Evolutionary conservation across 2,113 vertebrate species (phyloP).

Genomic region (Empidonax alnorum): DNA sequence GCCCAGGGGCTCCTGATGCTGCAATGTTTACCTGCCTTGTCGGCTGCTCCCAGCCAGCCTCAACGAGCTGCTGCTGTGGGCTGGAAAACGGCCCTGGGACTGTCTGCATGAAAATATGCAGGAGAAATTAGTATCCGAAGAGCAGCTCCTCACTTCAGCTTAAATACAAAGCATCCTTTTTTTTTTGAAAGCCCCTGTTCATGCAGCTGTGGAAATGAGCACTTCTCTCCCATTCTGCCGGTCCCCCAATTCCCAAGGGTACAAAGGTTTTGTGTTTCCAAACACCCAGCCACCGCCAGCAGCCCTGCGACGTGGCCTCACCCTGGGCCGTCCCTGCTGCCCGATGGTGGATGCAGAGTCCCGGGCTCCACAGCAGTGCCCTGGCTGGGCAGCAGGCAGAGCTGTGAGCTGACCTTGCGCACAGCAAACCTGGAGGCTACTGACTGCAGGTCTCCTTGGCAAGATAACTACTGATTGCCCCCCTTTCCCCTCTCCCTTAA

Average conservation of each 20-base stretch:
- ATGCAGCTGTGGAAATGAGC: background rate
- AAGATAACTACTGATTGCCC: background rate
- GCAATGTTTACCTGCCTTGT: background rate
- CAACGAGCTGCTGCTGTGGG: rapidly evolving
- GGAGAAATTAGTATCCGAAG: background rate
- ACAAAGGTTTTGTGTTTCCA: background rate
- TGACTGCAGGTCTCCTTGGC: background rate
- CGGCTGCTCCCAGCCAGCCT: background rate
- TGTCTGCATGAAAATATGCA: background rate
- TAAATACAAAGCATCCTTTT: background rate
- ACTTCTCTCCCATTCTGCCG: rapidly evolving
- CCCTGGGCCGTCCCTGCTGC: background rate
- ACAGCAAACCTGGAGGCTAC: background rate
- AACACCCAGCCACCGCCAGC: too few species aligned
- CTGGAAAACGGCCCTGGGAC: rapidly evolving
- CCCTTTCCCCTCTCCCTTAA: background rate
- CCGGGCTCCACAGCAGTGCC: rapidly evolving
- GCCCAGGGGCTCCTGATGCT: rapidly evolving
- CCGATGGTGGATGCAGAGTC: rapidly evolving
- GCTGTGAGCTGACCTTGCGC: background rate
- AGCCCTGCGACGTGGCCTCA: rapidly evolving
- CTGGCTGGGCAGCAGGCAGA: background rate
- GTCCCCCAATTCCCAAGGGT: too few species aligned
- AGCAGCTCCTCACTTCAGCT: background rate
- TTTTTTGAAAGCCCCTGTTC: background rate